Evolutionary conservation across 2,888 invertebrate genomes (phyloP), one percentile per base, ranked within the genome.

Genomic region (Drosophila siamana): DNA sequence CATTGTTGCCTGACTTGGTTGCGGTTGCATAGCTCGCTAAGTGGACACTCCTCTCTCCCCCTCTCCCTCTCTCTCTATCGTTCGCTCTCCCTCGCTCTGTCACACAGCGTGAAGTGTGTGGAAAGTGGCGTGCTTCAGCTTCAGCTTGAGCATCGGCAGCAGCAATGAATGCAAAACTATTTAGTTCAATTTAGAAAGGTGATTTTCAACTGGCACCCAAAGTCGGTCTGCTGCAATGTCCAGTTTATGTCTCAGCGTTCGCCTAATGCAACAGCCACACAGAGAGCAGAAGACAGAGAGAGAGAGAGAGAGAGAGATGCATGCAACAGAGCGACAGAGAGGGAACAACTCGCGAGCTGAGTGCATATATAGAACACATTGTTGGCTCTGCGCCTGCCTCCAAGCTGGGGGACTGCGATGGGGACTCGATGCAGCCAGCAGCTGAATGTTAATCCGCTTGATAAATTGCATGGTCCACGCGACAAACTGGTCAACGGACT

Each of bases 101-200:
- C n/a, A n/a, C 19, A 3, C 19, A 19, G 3, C 19, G 19, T 19
- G 19, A n/a, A 4, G 30, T 40, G 40, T 68, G 69, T 59, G 74
- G 72, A 73, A 74, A 74, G 72, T 73, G 59, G 69, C 47, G 33
- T 9, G 33, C 47, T 48, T 9, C n/a, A 15, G 44, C 22, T 22
- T 40, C n/a, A 52, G 19, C 9, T 16, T 44, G 22, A 44, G 24
- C 36, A 26, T 60, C 40, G n/a, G 60, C 62, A 62, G 28, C 44
- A 70, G 75, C 77, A 62, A 86, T 86, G 80, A 62, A 86, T 86
- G 80, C 80, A 65, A 75, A 77, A 73, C 78, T 85, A 90, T 90
- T 89, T 81, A 80, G 88, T 84, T 80, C 86, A 90, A 69, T 88
- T 90, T 90, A 90, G 90, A 90, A 90, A 90, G 90, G 90, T 74